phyloP scores from a whole-genome alignment of 1,140 invertebrate species.

The Drosophila nigrodunni region DNA sequence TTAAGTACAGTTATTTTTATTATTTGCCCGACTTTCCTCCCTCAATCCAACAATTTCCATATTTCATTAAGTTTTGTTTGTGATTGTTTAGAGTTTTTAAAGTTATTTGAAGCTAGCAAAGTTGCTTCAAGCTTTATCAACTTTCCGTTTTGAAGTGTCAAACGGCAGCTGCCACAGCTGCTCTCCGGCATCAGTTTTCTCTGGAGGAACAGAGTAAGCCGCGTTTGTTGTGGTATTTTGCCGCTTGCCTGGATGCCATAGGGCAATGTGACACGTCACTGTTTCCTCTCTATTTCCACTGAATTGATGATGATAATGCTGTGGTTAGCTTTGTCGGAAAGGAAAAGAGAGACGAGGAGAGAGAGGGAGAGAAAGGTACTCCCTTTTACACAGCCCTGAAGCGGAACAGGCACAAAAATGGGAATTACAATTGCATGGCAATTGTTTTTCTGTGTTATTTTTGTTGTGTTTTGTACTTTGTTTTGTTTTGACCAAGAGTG shows the following conservation, averaged over 20 bases:
- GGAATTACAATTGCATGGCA: conserved; percentile 67
- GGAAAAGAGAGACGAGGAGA: not conserved
- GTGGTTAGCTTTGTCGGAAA: conserved; percentile 2
- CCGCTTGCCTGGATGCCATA: conserved; percentile 18
- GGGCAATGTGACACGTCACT: conserved; percentile 23
- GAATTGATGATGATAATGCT: conserved; percentile 4
- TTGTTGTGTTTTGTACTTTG: not conserved
- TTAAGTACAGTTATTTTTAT: too few species aligned
- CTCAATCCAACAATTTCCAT: too few species aligned
- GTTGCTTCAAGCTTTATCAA: not conserved
- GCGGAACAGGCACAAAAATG: conserved; percentile 32
- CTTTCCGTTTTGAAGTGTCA: conserved; percentile 3
- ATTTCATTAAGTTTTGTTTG: too few species aligned
- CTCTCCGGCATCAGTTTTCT: conserved; percentile 16
- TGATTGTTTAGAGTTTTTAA: not conserved
- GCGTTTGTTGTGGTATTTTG: conserved; percentile 43
- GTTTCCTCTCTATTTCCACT: not conserved
- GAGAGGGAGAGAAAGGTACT: not conserved
- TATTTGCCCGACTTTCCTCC: too few species aligned
- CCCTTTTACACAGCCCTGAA: conserved; percentile 25
- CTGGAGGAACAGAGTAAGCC: not conserved
- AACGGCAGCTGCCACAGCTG: conserved; percentile 7
- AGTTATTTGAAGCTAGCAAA: not conserved
- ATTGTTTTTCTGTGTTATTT: conserved; percentile 62
- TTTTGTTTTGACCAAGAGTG: conserved; percentile 34